Base-by-base conservation (phyloP, 2,888 invertebrate genomes). In the Lycocerus yunnanus region DNA sequence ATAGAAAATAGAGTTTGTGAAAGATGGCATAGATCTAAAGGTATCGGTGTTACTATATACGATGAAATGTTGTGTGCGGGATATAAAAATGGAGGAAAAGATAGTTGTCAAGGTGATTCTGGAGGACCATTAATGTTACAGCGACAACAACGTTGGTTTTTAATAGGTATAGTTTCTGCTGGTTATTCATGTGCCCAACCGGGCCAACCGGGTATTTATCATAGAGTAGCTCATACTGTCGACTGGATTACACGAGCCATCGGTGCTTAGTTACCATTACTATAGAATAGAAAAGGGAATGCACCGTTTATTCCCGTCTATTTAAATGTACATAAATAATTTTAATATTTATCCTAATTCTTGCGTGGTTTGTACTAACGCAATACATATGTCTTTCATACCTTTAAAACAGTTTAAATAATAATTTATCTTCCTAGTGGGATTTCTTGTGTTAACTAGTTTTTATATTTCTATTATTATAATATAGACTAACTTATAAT, bases 61-160 rank as follows among this genome's bases (percentile, higher is more conserved):
- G 96, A 96, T 61, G 97, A 97, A 87, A 97, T 97, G 97, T 92
- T 97, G 86, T 97, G 97, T 85, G 97, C 97, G 0, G 97, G 97
- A 2, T 96, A 97, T 86, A 91, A 95, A 69, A 93, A 93, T 20
- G 97, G 97, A 0, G 96, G 96, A 24, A 93, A 94, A 82, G 95
- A 95, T 87, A 92, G 92, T 79, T 88, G 87, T 77, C 90, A 95
- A 89, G 95, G 95, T 0, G 95, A 95, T 87, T 94, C 94, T 61
- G 97, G 97, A 0, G 97, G 97, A 0, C 97, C 97, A 0, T 87
- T 97, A 69, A 97, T 97, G 96, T 88, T 97, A 78, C 96, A 97
- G 85, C 91, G 93, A 81, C 91, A 93, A 8, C 95, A 95, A 0
- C 89, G 96, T 61, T 97, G 97, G 97, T 96, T 93, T 86, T 90